Evolutionary conservation across 2,888 invertebrate species (phyloP), one percentile per base, ranked within the genome.

Genomic region (Acleris sparsana): DNA sequence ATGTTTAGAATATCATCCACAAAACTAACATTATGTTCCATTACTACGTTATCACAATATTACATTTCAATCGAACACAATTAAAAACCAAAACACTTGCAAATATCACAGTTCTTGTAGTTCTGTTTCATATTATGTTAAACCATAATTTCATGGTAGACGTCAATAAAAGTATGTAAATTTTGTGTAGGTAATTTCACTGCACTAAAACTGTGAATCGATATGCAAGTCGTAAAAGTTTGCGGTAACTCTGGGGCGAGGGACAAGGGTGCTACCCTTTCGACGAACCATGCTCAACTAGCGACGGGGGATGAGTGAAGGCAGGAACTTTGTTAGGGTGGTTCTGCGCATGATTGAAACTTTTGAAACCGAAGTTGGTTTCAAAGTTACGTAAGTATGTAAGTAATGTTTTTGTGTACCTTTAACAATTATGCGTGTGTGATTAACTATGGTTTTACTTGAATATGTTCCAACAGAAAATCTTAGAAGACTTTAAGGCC

Each of bases 21-120:
- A 67, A 71, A 62, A 69, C 69, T 71, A 66, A 73, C 88, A 89
- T 90, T 77, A 72, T 86, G 80, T 88, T 88, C 90, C 91, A 90
- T 90, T 77, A 87, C 88, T 88, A 78, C 77, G 73, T 75, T 74
- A 72, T 60, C 67, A 60, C 18, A 53, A 29, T 16, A 59, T 72
- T 66, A 75, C 73, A 73, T 75, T 68, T 49, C 70, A 52, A 56
- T 9, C 46, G 7, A 48, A 33, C 44, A 16, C 16, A 9, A 22
- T 49, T 16, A 9, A 17, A 44, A 39, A 11, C 11, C 11, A 51
- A 22, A 13, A 39, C 22, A 57, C 43, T n/a, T 20, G 49, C 48
- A 25, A 22, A 59, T 53, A 53, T 3, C 29, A 53, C n/a, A 11
- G 22, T 16, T 51, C 53, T 6, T 29, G 48, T 1, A 49, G 43